phyloP scores from a whole-genome alignment of 2,888 invertebrate genomes.

The Agriotes lineatus region DNA sequence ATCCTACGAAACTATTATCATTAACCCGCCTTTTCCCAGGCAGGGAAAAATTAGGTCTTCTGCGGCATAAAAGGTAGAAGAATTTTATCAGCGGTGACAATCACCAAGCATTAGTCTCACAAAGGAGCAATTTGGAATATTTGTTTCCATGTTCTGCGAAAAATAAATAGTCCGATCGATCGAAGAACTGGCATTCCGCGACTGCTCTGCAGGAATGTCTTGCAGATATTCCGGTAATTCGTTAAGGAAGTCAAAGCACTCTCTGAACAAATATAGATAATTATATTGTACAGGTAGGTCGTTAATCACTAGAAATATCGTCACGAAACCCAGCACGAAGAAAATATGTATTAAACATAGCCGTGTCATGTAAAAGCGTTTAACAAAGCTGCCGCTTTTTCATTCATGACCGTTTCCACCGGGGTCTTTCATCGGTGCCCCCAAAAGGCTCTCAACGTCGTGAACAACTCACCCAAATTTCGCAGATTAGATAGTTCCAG shows the following conservation, averaged over 20 bases:
- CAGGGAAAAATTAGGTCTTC: conserved; percentile 14
- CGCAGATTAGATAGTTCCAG: neutral
- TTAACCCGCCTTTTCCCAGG: conserved; percentile 1
- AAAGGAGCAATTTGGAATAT: conserved; percentile 1
- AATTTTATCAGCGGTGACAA: conserved; percentile 1
- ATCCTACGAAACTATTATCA: neutral
- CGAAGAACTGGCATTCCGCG: neutral
- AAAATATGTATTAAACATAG: neutral
- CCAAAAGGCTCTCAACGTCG: neutral
- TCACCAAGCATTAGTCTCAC: neutral
- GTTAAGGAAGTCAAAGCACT: conserved; percentile 7
- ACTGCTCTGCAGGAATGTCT: neutral
- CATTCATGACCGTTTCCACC: neutral
- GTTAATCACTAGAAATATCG: conserved; percentile 1
- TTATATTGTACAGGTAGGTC: neutral
- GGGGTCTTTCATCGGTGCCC: neutral
- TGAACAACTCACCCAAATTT: neutral
- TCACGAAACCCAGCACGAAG: conserved; percentile 1
- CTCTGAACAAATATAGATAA: conserved; percentile 12
- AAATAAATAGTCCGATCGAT: conserved; percentile 1
- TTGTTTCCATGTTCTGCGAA: neutral
- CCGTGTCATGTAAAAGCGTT: neutral
- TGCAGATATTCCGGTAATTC: neutral
- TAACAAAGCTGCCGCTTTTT: conserved; percentile 4
- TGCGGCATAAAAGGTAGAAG: conserved; percentile 9